Percentiles rank a stretch among this genome's conserved stretches.
These are phyloP conservation scores for Meteorus colon DNA, from an alignment of 2,888 invertebrate genomes.

Conservation along the genomic window DNA sequence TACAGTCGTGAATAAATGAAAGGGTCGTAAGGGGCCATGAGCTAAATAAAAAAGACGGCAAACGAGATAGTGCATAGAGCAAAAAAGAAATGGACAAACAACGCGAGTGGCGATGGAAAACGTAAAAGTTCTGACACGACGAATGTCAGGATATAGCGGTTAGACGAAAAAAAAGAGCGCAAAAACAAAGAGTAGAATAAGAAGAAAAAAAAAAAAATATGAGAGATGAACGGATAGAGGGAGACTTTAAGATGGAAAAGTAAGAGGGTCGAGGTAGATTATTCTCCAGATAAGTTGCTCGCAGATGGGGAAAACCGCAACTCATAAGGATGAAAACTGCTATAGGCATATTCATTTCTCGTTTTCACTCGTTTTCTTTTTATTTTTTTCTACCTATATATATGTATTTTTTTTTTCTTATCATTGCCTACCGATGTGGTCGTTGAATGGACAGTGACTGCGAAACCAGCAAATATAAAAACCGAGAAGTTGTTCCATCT, in stretches of 20 bases:
- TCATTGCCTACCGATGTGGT: conserved; percentile 14
- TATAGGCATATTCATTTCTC: conserved; percentile 36
- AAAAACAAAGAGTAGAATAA: conserved; percentile 30
- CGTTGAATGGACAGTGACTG: conserved; percentile 49
- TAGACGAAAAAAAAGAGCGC: neutral
- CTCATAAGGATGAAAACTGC: conserved; percentile 37
- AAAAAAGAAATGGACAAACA: conserved; percentile 15
- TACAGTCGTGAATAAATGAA: conserved; percentile 35
- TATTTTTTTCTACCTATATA: conserved; percentile 11
- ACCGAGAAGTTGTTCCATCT: neutral
- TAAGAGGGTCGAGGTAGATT: conserved; percentile 57
- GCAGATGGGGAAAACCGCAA: conserved; percentile 38
- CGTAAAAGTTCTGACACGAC: conserved; percentile 31
- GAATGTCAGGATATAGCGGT: conserved; percentile 30
- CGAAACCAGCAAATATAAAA: conserved; percentile 47
- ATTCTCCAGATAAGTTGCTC: conserved; percentile 52
- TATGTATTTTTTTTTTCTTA: conserved; percentile 24
- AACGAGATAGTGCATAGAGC: conserved; percentile 26
- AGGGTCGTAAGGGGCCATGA: conserved; percentile 17
- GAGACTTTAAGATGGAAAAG: conserved; percentile 30
- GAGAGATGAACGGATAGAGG: conserved; percentile 14
- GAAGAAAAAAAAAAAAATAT: conserved; percentile 34
- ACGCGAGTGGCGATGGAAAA: conserved; percentile 36
- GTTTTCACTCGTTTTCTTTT: conserved; percentile 17
- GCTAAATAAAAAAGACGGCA: conserved; percentile 23